phyloP scores from a whole-genome alignment of 2,113 vertebrate species.

The Triplophysa tibetana region DNA sequence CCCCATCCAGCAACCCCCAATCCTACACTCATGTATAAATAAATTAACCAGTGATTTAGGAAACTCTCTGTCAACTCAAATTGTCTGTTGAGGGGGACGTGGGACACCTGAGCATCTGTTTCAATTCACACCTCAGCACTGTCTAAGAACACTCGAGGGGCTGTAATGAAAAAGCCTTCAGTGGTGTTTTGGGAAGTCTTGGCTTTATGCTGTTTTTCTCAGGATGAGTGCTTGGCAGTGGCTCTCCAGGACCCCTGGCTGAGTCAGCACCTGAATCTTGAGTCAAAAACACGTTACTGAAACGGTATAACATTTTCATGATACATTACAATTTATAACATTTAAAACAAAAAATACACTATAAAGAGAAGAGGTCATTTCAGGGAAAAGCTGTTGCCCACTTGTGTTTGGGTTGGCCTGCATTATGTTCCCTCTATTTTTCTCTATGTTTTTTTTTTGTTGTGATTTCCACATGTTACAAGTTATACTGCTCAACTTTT shows the following conservation, averaged over 20 bases:
- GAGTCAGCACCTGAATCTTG: too few relatives aligned
- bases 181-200: neutral
- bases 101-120: conserved; percentile 33
- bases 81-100: neutral
- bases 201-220: conserved; percentile 5
- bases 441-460: too few relatives aligned
- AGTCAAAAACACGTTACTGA: too few relatives aligned
- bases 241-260: neutral
- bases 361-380: too few relatives aligned
- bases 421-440: too few relatives aligned
- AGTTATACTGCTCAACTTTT: neutral
- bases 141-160: conserved; percentile 2
- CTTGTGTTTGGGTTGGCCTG: too few relatives aligned
- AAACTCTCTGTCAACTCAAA: conserved; percentile 18
- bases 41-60: conserved; percentile 17
- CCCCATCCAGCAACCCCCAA: neutral
- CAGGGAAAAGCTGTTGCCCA: too few relatives aligned
- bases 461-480: too few relatives aligned
- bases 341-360: too few relatives aligned
- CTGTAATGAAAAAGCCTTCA: neutral
- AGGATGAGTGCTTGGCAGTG: neutral
- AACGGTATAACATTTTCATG: too few relatives aligned
- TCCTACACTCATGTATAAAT: conserved; percentile 12
- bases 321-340: too few relatives aligned
- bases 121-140: conserved; percentile 45